A percentile compares a stretch with the other conserved stretches of the same genome.
These are phyloP conservation scores for Crocuta crocuta DNA, from an alignment of 2,113 vertebrate species.

Conservation along the genomic window DNA sequence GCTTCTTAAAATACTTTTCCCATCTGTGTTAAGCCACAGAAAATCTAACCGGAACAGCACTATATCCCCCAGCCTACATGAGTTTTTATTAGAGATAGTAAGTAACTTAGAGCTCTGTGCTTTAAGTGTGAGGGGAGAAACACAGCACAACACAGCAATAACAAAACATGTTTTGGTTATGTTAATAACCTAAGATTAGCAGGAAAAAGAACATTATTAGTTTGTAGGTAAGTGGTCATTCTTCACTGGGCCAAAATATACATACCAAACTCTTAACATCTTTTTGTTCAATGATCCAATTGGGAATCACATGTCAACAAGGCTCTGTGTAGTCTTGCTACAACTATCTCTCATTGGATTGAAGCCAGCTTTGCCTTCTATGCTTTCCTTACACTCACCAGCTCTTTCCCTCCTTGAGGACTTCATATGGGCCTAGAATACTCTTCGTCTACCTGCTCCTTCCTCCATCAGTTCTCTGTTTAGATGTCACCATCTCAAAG, in stretches of 20 bases:
- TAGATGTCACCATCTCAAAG: not conserved
- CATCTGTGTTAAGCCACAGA: constrained; percentile 80
- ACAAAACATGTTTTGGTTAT: not conserved
- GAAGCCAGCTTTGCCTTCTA: not conserved
- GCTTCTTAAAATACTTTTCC: constrained; percentile 83
- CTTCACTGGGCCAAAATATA: not conserved
- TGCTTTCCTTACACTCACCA: not conserved
- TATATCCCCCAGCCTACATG: constrained; percentile 50
- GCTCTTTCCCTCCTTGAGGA: not conserved
- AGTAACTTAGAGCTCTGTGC: constrained; percentile 2
- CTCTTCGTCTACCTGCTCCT: not conserved
- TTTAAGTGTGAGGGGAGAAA: not conserved
- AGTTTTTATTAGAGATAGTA: constrained; percentile 76
- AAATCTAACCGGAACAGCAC: constrained; percentile 76
- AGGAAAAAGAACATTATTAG: not conserved
- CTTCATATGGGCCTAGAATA: not conserved
- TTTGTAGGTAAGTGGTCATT: constrained; percentile 46
- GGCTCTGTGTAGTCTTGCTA: not conserved
- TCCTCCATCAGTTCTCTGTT: not conserved
- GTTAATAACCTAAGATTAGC: not conserved
- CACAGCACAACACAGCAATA: not conserved
- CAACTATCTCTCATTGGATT: not conserved
- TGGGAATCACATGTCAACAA: not conserved
- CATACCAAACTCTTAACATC: constrained; percentile 6
- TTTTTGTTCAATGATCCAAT: not conserved